These are phyloP conservation scores for Meloidogyne hapla DNA, from an alignment of 1,140 invertebrate species.

Conservation along the genomic window DNA sequence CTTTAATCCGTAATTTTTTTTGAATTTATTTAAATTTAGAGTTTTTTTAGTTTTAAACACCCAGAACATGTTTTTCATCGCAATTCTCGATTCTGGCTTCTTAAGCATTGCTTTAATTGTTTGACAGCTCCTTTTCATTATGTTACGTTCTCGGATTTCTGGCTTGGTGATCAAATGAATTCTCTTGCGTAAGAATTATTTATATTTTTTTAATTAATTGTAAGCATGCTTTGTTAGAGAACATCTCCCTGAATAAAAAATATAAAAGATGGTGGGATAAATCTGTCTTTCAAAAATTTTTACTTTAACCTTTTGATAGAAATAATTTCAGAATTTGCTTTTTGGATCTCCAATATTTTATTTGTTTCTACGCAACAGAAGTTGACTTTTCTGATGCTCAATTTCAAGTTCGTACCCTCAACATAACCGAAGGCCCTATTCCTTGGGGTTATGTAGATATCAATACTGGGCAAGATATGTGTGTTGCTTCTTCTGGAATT, in stretches of 20 bases:
- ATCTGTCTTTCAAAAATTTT: too few relatives aligned
- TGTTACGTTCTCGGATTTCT: conserved; percentile 97
- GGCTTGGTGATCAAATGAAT: conserved; percentile 97
- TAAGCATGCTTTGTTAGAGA: too few relatives aligned
- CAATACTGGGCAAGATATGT: conserved; percentile 63
- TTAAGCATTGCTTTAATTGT: conserved; percentile 65
- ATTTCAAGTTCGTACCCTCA: conserved; percentile 52
- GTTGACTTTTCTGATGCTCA: conserved; percentile 62
- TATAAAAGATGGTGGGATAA: too few relatives aligned
- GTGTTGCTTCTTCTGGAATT: conserved; percentile 65
- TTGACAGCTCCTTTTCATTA: conserved; percentile 87
- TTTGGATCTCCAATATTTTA: conserved; percentile 87
- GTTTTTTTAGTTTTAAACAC: conserved; percentile 43
- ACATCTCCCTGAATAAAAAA: too few relatives aligned
- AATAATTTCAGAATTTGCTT: conserved; percentile 71
- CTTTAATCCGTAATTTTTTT: conserved; percentile 74
- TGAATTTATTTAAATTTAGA: background rate
- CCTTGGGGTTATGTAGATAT: conserved; percentile 60
- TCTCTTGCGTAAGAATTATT: conserved; percentile 71
- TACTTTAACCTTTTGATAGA: too few relatives aligned
- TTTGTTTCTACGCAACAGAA: conserved; percentile 70
- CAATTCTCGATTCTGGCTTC: conserved; percentile 76
- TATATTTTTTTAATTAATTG: background rate
- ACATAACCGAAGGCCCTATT: conserved; percentile 53
- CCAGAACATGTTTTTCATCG: conserved; percentile 79